Percentiles rank a stretch among this genome's conserved stretches.
These are phyloP conservation scores for Zingel zingel DNA, from an alignment of 2,113 vertebrate species.

Conservation along the genomic window DNA sequence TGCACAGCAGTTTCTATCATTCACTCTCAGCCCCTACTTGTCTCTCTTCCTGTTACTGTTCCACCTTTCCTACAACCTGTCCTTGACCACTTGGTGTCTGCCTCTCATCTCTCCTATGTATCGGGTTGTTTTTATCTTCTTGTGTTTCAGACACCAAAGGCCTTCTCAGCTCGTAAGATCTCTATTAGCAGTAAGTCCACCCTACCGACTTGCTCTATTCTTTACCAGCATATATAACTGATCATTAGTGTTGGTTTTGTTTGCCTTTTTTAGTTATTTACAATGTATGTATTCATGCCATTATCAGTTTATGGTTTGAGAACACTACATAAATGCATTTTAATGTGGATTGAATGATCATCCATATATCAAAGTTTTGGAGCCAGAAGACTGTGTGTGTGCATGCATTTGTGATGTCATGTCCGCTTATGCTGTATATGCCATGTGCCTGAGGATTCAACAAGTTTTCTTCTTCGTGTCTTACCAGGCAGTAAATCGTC, in stretches of 20 bases:
- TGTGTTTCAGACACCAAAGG: conserved; percentile 83
- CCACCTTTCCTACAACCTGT: conserved; percentile 30
- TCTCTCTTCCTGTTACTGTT: conserved; percentile 26
- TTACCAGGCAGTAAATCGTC: conserved; percentile 79
- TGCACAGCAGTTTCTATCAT: conserved; percentile 59
- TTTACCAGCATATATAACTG: not conserved
- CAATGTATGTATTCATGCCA: not conserved
- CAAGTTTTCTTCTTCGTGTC: not conserved
- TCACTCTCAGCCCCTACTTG: conserved; percentile 17
- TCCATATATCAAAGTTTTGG: not conserved
- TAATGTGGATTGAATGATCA: not conserved
- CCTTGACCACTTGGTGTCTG: conserved; percentile 20
- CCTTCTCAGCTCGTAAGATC: conserved; percentile 83
- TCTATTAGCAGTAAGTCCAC: conserved; percentile 82
- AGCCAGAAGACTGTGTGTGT: not conserved
- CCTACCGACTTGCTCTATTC: not conserved
- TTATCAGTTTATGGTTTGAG: not conserved
- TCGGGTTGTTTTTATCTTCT: conserved; percentile 67
- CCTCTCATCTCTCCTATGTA: conserved; percentile 67
- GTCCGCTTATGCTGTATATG: not conserved
- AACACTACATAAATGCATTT: not conserved
- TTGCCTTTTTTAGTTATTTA: not conserved
- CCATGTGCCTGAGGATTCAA: not conserved
- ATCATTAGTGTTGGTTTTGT: not conserved
- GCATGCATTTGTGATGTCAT: not conserved